These are phyloP conservation scores for Myotis findleyi DNA, from an alignment of 2,797 vertebrate species.

Conservation along the genomic window DNA sequence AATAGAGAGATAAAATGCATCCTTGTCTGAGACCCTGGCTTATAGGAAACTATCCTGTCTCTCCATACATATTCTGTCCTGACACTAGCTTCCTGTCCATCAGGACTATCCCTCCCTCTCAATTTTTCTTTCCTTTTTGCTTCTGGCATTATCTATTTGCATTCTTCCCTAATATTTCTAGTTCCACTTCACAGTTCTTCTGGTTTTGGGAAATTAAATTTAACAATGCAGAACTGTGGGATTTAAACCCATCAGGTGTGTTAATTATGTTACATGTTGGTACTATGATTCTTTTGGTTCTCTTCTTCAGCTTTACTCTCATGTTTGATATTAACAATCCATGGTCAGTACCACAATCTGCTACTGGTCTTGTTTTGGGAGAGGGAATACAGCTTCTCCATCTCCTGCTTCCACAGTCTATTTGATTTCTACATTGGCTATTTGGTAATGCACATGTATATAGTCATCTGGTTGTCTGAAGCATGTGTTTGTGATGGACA, in stretches of 20 bases:
- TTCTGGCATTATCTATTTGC: neutral
- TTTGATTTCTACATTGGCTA: neutral
- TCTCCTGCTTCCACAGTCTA: neutral
- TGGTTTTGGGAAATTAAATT: neutral
- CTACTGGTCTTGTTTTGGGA: neutral
- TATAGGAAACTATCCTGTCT: neutral
- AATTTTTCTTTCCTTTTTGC: neutral
- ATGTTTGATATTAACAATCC: neutral
- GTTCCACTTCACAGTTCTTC: neutral
- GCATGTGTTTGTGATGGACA: neutral
- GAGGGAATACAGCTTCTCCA: neutral
- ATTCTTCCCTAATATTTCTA: neutral
- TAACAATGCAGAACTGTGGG: neutral
- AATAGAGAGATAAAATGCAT: neutral
- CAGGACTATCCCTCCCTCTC: neutral
- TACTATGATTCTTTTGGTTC: neutral
- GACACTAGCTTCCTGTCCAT: neutral
- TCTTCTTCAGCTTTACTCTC: neutral
- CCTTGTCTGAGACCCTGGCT: neutral
- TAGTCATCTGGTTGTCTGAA: neutral
- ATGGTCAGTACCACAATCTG: neutral
- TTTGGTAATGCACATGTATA: neutral
- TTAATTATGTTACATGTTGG: neutral
- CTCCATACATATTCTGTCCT: neutral
- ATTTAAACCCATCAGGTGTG: neutral